Evolutionary conservation across 2,888 invertebrate species (phyloP).

Genomic region (Leptothorax acervorum): DNA sequence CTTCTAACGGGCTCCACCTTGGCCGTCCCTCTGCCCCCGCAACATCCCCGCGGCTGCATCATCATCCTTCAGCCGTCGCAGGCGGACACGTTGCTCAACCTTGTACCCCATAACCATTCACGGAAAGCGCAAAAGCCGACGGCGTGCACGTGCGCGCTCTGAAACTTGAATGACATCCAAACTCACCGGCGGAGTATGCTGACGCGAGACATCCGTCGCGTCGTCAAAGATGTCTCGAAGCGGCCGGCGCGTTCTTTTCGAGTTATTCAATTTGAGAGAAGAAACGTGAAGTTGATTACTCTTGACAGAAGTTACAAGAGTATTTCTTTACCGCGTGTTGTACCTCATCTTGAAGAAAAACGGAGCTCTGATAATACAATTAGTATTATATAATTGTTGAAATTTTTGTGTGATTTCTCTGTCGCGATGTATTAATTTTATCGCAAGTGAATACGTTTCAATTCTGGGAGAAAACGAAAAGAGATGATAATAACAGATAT

Average conservation of each 20-base stretch:
- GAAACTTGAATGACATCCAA: constrained; percentile 33
- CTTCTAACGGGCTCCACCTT: constrained; percentile 42
- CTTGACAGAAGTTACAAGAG: background rate
- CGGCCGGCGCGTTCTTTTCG: background rate
- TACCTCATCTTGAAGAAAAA: background rate
- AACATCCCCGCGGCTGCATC: constrained; percentile 30
- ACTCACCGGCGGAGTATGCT: constrained; percentile 15
- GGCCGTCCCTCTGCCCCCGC: constrained; percentile 24
- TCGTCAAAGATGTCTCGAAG: constrained; percentile 40
- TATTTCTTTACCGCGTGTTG: background rate
- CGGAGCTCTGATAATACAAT: background rate
- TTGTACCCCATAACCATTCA: constrained; percentile 74
- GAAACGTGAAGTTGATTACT: background rate
- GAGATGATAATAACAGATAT: background rate
- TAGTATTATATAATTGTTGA: background rate
- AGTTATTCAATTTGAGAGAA: background rate
- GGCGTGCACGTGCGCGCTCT: constrained; percentile 26
- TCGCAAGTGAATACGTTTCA: background rate
- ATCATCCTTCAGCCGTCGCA: constrained; percentile 39
- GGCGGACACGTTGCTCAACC: constrained; percentile 65
- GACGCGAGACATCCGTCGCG: constrained; percentile 27
- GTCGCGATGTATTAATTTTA: background rate
- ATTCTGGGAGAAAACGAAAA: background rate
- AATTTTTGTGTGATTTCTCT: background rate
- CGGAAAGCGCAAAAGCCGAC: constrained; percentile 58